Base-by-base conservation (phyloP, 2,888 invertebrate species). In the Ernsta delagoae region DNA sequence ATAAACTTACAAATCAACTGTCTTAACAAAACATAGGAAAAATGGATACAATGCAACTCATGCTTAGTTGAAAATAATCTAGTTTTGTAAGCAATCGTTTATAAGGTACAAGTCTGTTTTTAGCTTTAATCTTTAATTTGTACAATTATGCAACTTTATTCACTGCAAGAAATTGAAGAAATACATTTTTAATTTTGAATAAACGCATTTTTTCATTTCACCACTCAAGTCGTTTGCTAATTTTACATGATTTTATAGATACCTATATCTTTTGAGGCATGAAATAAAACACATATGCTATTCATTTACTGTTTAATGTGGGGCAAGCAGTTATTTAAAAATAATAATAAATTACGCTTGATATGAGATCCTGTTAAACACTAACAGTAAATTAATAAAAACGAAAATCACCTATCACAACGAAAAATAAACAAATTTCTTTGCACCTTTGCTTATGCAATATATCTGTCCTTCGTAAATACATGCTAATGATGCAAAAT, bases 51-150 rank as follows among this genome's bases (percentile, higher is more conserved):
- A 48, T 48, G 48, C 48, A 48, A 16, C 16, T 16, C 45, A 45
- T 45, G 16, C 50, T 54, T 54, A 31, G 11, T 8, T 24, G 8
- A 9, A 11, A 56, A 56, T 56, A 54, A 31, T 24, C 5, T 34
- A 56, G 56, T 34, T 11, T 56, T 31, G 31, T 66, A 59, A 59
- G 48, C 48, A 66, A 12, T 53, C 43, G 16, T 53, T 50, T 50
- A 12, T 68, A 68, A 68, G 48, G n/a, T 60, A 68, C 78, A 85
- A 87, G 84, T 87, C 81, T 84, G 80, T 77, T 68, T 76, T 79
- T 85, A 88, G 89, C 88, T 88, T 89, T 88, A 89, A 88, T 82
- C 82, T 82, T 85, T 72, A 45, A 61, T 73, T 73, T 74, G 70
- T 76, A 71, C 56, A 61, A 62, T 34, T 50, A 50, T 63, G 68